Percentiles rank a stretch among this genome's conserved stretches.
phyloP scores from a whole-genome alignment of 2,888 invertebrate species.

The Lumbricus terrestris region DNA sequence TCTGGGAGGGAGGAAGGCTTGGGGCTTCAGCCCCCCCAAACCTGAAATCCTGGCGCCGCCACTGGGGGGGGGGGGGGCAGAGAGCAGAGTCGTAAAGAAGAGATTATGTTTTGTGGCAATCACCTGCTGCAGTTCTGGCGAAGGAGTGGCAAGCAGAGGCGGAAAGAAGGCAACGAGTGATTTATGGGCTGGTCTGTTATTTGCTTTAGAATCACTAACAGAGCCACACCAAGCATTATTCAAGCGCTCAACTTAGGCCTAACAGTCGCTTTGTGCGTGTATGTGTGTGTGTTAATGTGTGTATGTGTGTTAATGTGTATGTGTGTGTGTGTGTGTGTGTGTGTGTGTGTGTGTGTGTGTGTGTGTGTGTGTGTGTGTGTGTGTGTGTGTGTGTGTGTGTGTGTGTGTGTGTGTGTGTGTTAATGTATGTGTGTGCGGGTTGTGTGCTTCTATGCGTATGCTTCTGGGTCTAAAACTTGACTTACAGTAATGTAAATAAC shows the following conservation, averaged over 20 bases:
- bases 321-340: background rate
- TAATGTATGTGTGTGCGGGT: too few relatives aligned
- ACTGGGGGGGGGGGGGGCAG: too few relatives aligned
- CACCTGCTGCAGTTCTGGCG: background rate
- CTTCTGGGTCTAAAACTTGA: too few relatives aligned
- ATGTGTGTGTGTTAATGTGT: background rate
- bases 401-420: too few relatives aligned
- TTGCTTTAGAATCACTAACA: background rate
- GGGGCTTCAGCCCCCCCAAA: too few relatives aligned
- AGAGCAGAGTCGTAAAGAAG: background rate
- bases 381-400: background rate
- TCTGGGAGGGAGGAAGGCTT: too few relatives aligned
- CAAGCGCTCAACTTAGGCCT: too few relatives aligned
- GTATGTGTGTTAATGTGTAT: too few relatives aligned
- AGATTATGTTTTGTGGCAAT: background rate
- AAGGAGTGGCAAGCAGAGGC: background rate
- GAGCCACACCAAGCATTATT: background rate
- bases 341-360: background rate
- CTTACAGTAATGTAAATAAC: too few relatives aligned
- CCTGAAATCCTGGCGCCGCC: too few relatives aligned
- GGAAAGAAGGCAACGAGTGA: background rate
- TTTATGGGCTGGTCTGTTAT: background rate
- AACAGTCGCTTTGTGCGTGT: background rate
- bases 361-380: too few relatives aligned
- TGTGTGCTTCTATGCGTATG: too few relatives aligned